Conservation (phyloP, 2,888 invertebrate genomes). For the Eucera pruinosa region DNA sequence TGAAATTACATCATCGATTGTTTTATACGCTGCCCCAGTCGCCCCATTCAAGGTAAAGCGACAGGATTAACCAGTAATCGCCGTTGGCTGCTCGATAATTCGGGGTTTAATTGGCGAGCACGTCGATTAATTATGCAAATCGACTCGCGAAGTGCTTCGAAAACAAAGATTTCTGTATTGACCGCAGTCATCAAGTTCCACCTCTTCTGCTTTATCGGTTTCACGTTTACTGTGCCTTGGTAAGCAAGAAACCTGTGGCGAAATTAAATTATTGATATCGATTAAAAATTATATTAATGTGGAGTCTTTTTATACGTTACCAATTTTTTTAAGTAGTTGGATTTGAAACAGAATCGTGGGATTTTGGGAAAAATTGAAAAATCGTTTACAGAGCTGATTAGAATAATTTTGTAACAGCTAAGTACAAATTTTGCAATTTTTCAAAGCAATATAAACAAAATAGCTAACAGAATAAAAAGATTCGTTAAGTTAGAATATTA, state of each 20-base stretch:
- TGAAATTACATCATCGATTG: constrained; percentile 4
- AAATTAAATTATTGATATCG: background rate
- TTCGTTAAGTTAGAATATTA: too few relatives aligned
- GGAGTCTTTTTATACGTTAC: background rate
- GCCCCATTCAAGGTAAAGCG: background rate
- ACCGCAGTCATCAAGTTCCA: background rate
- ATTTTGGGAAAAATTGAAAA: too few relatives aligned
- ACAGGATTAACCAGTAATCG: background rate
- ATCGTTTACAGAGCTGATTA: too few relatives aligned
- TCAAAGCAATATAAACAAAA: too few relatives aligned
- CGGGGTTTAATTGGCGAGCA: background rate
- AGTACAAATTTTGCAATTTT: too few relatives aligned
- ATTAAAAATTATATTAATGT: too few relatives aligned
- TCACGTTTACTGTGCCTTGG: background rate
- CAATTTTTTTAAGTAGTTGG: background rate
- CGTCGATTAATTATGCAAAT: background rate
- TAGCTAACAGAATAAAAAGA: too few relatives aligned
- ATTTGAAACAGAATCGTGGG: background rate
- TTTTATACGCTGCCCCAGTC: background rate
- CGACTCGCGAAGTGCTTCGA: background rate
- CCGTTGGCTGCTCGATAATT: background rate
- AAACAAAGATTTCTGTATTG: constrained; percentile 25
- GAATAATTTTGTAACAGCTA: too few relatives aligned
- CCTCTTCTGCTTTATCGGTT: constrained; percentile 4
- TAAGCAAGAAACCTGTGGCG: constrained; percentile 12